These are phyloP conservation scores for Hypomesus transpacificus DNA, from an alignment of 2,113 vertebrate species.

Conservation along the genomic window DNA sequence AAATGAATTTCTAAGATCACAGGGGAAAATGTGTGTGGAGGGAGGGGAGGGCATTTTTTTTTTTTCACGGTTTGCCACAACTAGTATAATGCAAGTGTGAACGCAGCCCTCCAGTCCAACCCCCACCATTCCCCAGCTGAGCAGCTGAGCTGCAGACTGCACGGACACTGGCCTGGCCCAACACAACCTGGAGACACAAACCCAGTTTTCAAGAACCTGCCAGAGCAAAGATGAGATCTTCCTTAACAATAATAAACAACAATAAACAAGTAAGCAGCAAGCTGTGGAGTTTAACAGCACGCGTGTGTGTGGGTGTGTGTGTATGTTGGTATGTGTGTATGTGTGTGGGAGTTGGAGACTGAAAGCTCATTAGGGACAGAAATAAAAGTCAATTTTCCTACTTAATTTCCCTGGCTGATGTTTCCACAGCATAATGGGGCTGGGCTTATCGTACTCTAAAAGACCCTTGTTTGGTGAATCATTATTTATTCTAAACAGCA, in stretches of 20 bases:
- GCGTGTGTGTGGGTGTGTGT: not conserved
- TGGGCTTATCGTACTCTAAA: slow-evolving; percentile 35
- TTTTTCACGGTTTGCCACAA: not conserved
- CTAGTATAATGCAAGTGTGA: not conserved
- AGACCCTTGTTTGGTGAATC: slow-evolving; percentile 31
- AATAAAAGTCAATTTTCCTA: slow-evolving; percentile 32
- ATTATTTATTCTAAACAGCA: slow-evolving; percentile 57
- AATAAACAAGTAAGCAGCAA: too few relatives aligned
- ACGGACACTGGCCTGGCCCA: too few relatives aligned
- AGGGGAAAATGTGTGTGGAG: not conserved
- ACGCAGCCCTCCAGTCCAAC: not conserved
- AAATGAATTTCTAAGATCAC: not conserved
- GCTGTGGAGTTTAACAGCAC: too few relatives aligned
- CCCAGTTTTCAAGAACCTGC: too few relatives aligned
- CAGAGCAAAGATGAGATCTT: too few relatives aligned
- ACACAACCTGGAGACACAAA: too few relatives aligned
- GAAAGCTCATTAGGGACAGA: slow-evolving; percentile 29
- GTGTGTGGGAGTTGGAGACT: not conserved
- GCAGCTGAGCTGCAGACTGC: not conserved
- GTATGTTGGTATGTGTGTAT: not conserved
- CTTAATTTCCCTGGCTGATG: slow-evolving; percentile 46
- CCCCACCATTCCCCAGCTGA: not conserved
- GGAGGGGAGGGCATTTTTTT: too few relatives aligned
- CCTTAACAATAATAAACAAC: too few relatives aligned
- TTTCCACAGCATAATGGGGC: slow-evolving; percentile 30